Evolutionary conservation across 2,797 vertebrate genomes (phyloP).

Genomic region (Champsocephalus esox): DNA sequence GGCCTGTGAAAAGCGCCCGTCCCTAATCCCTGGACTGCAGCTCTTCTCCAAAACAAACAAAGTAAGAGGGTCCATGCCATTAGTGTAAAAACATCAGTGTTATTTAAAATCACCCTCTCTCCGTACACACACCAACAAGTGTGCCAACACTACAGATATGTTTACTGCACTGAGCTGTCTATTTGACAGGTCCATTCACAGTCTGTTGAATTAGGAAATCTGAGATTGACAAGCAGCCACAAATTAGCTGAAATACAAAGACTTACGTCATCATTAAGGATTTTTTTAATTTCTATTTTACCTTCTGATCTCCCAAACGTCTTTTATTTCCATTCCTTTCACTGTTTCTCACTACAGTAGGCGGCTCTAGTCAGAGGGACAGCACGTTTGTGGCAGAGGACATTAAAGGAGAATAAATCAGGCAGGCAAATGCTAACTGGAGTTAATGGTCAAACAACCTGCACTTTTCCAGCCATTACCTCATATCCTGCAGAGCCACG

Average conservation of each 20-base stretch:
- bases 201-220: constrained; percentile 3
- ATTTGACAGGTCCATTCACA: constrained; percentile 22
- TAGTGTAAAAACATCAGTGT: constrained; percentile 27
- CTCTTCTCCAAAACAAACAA: constrained; percentile 41
- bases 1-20: constrained; percentile 32
- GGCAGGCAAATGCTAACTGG: constrained; percentile 36
- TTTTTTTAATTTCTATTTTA: constrained; percentile 1
- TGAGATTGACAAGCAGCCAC: constrained; percentile 14
- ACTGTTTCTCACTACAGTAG: constrained; percentile 3
- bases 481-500: constrained; percentile 31
- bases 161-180: constrained; percentile 1
- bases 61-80: constrained; percentile 19
- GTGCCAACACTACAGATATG: not conserved
- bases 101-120: constrained; percentile 20
- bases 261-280: not conserved
- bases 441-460: constrained; percentile 60
- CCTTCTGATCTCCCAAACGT: not conserved
- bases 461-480: constrained; percentile 46
- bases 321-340: constrained; percentile 11
- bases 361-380: constrained; percentile 21
- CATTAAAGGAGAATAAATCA: constrained; percentile 45
- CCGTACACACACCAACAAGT: not conserved
- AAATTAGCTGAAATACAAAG: not conserved
- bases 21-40: constrained; percentile 22
- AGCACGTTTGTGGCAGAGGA: constrained; percentile 21